Evolutionary conservation across 2,888 invertebrate genomes (phyloP), one percentile per base, ranked within the genome.

Genomic region (Taphrorychus bicolor): DNA sequence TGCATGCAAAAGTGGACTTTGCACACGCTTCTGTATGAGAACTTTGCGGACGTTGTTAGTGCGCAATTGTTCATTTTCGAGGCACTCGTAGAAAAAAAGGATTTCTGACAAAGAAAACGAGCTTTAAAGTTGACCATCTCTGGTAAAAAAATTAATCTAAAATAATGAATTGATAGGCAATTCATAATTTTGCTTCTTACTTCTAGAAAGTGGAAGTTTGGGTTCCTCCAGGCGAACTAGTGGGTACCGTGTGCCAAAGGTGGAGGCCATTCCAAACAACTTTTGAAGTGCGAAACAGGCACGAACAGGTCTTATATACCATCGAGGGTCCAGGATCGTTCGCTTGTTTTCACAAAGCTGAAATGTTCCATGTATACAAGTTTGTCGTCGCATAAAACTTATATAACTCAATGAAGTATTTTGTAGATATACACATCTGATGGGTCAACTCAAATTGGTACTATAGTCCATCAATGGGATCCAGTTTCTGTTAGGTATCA

Each of bases 301-400:
- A 83, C 2, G 88, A 88, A 11, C 85, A 87, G 67, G 84, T 87
- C 19, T 79, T 93, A 1, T 91, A 89, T 77, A 84, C 87, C 62
- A 87, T 95, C 52, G 89, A 91, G 75, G 94, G 94, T 0, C 92
- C 94, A 3, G 84, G 85, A n/a, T 85, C 84, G 65, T 89, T 84
- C 78, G 85, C 85, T 52, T 89, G 85, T 76, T 69, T 77, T 21
- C 87, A 87, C 69, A 87, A 86, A 77, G 86, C 86, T 59, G 87
- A 89, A 24, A 87, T 88, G 74, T 91, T 91, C 75, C 84, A 86
- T 80, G 87, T 88, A 80, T 19, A 11, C 32, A 32, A n/a, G 1
- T 18, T 2, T 45, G 9, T 45, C 45, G 18, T 45, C 14, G 14
- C 18, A 17, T n/a, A 7, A 5, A 45, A 45, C 9, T 5, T 16